These are phyloP conservation scores for Pseudolycoriella hygida DNA, from an alignment of 2,888 invertebrate genomes.

Conservation along the genomic window DNA sequence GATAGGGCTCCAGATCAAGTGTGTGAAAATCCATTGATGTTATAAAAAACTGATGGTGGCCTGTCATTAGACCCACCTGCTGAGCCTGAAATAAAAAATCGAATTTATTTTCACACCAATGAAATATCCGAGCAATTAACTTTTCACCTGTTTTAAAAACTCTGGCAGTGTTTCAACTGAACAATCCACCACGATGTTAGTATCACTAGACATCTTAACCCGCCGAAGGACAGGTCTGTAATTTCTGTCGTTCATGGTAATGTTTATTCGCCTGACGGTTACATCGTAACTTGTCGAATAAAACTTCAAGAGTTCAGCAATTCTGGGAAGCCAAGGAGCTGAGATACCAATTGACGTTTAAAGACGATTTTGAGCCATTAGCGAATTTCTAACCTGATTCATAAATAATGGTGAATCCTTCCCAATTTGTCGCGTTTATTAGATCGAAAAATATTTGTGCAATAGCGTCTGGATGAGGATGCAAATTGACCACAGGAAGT, in stretches of 20 bases:
- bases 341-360: slow-evolving; percentile 4
- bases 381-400: slow-evolving; percentile 41
- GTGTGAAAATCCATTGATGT: slow-evolving; percentile 70
- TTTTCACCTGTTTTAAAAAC: slow-evolving; percentile 32
- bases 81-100: slow-evolving; percentile 37
- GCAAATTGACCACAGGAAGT: slow-evolving; percentile 45
- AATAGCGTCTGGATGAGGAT: slow-evolving; percentile 45
- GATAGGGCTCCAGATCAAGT: slow-evolving; percentile 57
- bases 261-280: slow-evolving; percentile 43
- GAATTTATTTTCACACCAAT: background rate
- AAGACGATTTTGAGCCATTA: background rate
- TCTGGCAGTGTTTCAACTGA: slow-evolving; percentile 37
- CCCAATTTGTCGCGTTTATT: slow-evolving; percentile 59
- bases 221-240: slow-evolving; percentile 46
- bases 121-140: background rate
- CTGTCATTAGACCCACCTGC: slow-evolving; percentile 72
- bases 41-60: slow-evolving; percentile 58
- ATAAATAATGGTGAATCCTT: slow-evolving; percentile 73
- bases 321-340: background rate
- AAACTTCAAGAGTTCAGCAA: background rate
- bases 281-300: slow-evolving; percentile 33
- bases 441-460: slow-evolving; percentile 48
- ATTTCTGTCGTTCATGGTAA: slow-evolving; percentile 37
- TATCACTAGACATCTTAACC: slow-evolving; percentile 49
- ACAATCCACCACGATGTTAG: slow-evolving; percentile 60